phyloP scores from a whole-genome alignment of 2,113 vertebrate species.

The Pelodiscus sinensis region DNA sequence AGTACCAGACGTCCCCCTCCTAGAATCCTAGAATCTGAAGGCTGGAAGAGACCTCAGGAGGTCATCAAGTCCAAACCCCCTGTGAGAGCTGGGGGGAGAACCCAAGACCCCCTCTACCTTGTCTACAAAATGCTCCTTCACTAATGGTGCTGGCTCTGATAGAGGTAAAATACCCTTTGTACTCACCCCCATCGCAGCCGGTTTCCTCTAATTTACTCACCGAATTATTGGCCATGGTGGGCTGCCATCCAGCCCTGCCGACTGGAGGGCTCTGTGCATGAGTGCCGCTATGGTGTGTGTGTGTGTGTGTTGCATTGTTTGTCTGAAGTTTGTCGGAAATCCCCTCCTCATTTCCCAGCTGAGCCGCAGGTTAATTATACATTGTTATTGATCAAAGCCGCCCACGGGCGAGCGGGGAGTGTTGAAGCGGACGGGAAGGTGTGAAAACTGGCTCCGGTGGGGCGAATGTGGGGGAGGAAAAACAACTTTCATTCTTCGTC shows the following conservation, averaged over 20 bases:
- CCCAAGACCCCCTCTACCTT: too few species aligned
- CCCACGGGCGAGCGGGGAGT: not conserved
- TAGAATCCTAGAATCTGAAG: too few species aligned
- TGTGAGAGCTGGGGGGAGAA: too few species aligned
- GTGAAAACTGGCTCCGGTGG: not conserved
- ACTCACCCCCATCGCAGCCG: not conserved
- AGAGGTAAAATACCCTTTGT: too few species aligned
- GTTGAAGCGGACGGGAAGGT: not conserved
- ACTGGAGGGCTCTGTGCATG: not conserved
- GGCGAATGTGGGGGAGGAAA: not conserved
- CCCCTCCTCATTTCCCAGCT: not conserved
- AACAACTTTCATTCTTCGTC: not conserved
- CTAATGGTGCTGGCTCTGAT: too few species aligned
- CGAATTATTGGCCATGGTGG: too few species aligned
- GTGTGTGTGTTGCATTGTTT: not conserved
- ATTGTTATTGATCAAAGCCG: not conserved
- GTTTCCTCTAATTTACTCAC: not conserved
- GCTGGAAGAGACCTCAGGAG: not conserved
- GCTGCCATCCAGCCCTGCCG: not conserved
- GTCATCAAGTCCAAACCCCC: too few species aligned
- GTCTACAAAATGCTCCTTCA: too few species aligned
- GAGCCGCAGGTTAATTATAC: not conserved
- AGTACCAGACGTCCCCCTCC: too few species aligned
- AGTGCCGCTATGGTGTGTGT: not conserved
- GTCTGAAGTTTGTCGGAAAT: not conserved